Evolutionary conservation across 2,888 invertebrate species (phyloP).

Genomic region (Drosophila vallismaia): DNA sequence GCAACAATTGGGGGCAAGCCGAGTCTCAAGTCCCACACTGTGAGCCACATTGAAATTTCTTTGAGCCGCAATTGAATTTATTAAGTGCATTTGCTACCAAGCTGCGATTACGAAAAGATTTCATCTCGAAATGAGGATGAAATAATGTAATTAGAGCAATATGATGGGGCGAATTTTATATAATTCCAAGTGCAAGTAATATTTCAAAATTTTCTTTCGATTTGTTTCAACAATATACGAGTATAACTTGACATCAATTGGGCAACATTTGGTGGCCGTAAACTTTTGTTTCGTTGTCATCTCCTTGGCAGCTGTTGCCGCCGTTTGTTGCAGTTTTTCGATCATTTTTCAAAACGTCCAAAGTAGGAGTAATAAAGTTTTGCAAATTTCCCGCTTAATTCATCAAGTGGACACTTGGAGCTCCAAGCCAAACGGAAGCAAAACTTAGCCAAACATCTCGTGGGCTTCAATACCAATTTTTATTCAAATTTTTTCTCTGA

Average conservation of each 20-base stretch:
- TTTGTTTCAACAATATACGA: slow-evolving; percentile 22
- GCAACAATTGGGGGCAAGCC: slow-evolving; percentile 29
- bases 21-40: slow-evolving; percentile 8
- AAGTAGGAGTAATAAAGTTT: slow-evolving; percentile 43
- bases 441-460: slow-evolving; percentile 33
- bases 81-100: slow-evolving; percentile 68
- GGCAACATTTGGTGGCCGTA: slow-evolving; percentile 27
- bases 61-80: slow-evolving; percentile 57
- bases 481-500: background rate
- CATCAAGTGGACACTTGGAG: slow-evolving; percentile 58
- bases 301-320: slow-evolving; percentile 34
- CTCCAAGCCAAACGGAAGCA: slow-evolving; percentile 64
- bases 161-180: slow-evolving; percentile 48
- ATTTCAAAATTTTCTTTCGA: slow-evolving; percentile 43
- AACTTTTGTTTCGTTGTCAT: slow-evolving; percentile 43
- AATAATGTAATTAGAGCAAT: slow-evolving; percentile 73
- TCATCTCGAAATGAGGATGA: slow-evolving; percentile 24
- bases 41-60: slow-evolving; percentile 50
- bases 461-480: slow-evolving; percentile 23
- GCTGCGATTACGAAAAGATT: slow-evolving; percentile 74
- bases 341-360: slow-evolving; percentile 49
- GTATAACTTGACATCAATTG: slow-evolving; percentile 53
- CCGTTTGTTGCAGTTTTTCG: slow-evolving; percentile 33
- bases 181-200: slow-evolving; percentile 49
- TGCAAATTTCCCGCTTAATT: slow-evolving; percentile 55